Evolutionary conservation across 2,797 vertebrate genomes (phyloP).

Genomic region (Chaetodon trifasciatus): DNA sequence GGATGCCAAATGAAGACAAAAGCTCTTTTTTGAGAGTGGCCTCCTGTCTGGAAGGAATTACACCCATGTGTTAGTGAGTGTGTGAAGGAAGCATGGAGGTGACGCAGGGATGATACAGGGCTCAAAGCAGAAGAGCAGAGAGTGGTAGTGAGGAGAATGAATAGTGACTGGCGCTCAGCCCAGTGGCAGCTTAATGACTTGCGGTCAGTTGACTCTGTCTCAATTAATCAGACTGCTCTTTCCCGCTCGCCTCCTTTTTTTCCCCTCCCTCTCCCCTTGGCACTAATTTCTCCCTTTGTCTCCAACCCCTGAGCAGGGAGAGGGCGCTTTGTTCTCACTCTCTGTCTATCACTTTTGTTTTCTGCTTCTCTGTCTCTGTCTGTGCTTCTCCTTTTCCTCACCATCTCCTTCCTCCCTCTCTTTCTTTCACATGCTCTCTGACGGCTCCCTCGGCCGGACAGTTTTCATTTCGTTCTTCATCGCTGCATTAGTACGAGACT

Average conservation of each 20-base stretch:
- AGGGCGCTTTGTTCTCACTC: constrained; percentile 53
- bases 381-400: constrained; percentile 26
- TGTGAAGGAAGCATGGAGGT: constrained; percentile 66
- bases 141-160: constrained; percentile 76
- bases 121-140: constrained; percentile 58
- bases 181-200: constrained; percentile 84
- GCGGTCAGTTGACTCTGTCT: constrained; percentile 85
- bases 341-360: constrained; percentile 39
- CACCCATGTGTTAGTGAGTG: constrained; percentile 60
- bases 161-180: constrained; percentile 82
- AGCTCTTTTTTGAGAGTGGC: constrained; percentile 55
- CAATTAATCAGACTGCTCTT: constrained; percentile 84
- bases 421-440: constrained; percentile 24
- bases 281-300: constrained; percentile 61
- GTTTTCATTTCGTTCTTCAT: constrained; percentile 54
- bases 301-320: constrained; percentile 38
- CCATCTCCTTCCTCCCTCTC: constrained; percentile 10
- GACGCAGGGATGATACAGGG: constrained; percentile 71
- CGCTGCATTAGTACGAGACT: constrained; percentile 50
- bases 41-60: constrained; percentile 70
- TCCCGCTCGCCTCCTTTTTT: constrained; percentile 54
- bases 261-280: constrained; percentile 45
- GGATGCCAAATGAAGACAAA: constrained; percentile 76
- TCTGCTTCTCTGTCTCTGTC: constrained; percentile 40
- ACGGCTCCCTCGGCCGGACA: constrained; percentile 42